Conservation (phyloP, 1,140 invertebrate genomes). For the Stratiolaelaps scimitus region DNA sequence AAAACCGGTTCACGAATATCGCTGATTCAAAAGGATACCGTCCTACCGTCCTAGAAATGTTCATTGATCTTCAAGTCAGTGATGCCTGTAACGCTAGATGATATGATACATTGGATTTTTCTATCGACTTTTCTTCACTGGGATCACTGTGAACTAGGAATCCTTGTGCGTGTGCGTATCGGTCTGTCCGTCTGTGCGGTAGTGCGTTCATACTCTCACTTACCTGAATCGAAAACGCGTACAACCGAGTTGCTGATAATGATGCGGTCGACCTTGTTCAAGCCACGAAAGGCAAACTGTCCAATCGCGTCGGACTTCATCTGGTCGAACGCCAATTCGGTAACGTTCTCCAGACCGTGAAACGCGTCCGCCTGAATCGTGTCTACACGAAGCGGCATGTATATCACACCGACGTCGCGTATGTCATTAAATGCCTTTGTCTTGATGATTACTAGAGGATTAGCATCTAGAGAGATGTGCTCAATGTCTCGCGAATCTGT, state of each 20-base stretch:
- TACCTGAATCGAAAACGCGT: slow-evolving; percentile 27
- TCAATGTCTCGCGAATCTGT: slow-evolving; percentile 23
- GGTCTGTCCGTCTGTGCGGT: no score
- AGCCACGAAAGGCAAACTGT: slow-evolving; percentile 16
- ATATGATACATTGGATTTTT: no score
- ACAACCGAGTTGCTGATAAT: slow-evolving; percentile 23
- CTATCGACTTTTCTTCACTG: no score
- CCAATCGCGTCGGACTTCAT: slow-evolving; percentile 25
- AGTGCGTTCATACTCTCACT: no score
- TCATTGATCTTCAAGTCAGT: no score
- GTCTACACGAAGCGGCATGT: slow-evolving; percentile 20
- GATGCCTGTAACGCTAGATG: no score
- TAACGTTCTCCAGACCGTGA: slow-evolving; percentile 20
- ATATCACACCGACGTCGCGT: slow-evolving; percentile 10
- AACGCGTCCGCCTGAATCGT: slow-evolving; percentile 23
- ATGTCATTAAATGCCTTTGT: slow-evolving; percentile 27
- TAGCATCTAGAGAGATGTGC: slow-evolving; percentile 21
- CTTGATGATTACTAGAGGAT: slow-evolving; percentile 27
- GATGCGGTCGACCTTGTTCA: slow-evolving; percentile 25
- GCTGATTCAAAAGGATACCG: no score
- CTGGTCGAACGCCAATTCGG: slow-evolving; percentile 24
- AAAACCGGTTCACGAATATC: no score
- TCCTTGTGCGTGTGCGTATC: no score
- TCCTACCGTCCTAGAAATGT: no score
- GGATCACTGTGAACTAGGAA: no score